Conservation (phyloP, 2,888 invertebrate genomes). For the Ryuthela nishihirai region DNA sequence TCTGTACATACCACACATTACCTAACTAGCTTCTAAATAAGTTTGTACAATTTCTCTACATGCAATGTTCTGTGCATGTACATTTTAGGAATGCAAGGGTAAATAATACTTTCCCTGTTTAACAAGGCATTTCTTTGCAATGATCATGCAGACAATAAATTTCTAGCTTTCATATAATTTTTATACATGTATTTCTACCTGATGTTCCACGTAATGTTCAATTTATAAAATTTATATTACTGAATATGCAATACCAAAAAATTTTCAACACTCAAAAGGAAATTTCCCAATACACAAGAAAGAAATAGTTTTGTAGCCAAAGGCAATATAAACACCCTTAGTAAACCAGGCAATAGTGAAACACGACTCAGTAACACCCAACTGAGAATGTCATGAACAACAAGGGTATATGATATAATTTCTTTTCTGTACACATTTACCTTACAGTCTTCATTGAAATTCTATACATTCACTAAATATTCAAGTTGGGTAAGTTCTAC, state of each 20-base stretch:
- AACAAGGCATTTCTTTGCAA: constrained; percentile 20
- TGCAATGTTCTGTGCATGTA: constrained; percentile 26
- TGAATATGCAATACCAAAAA: too few relatives aligned
- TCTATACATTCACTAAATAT: not conserved
- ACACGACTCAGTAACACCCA: too few relatives aligned
- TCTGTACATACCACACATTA: constrained; percentile 31
- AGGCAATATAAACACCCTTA: too few relatives aligned
- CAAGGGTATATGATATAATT: too few relatives aligned
- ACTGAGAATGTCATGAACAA: too few relatives aligned
- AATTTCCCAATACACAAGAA: too few relatives aligned
- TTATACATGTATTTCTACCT: too few relatives aligned
- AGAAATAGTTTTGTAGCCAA: too few relatives aligned
- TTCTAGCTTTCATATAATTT: not conserved
- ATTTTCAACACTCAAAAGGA: too few relatives aligned
- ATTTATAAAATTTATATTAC: too few relatives aligned
- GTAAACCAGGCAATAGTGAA: too few relatives aligned
- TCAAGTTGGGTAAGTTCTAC: constrained; percentile 32
- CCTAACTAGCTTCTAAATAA: constrained; percentile 24
- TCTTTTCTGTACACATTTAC: not conserved
- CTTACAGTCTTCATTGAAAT: not conserved
- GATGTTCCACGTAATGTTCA: too few relatives aligned
- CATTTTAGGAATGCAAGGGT: constrained; percentile 30
- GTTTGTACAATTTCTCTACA: constrained; percentile 31
- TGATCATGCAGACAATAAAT: not conserved
- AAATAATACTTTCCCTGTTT: constrained; percentile 21